phyloP scores from a whole-genome alignment of 2,113 vertebrate genomes.

The Cairina moschata region DNA sequence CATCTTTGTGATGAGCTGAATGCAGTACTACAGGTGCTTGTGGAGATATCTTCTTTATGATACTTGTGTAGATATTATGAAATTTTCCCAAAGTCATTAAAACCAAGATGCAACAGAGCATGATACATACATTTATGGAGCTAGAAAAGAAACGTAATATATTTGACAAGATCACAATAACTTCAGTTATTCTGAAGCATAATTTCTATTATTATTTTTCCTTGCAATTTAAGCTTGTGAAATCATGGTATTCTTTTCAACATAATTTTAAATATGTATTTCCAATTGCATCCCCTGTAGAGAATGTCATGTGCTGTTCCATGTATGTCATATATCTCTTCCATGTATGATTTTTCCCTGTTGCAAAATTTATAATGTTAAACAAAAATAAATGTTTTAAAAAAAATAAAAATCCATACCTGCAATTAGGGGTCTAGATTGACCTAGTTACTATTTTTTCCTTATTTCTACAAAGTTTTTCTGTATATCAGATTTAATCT shows the following conservation, averaged over 20 bases:
- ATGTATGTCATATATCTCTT: neutral
- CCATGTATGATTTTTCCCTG: neutral
- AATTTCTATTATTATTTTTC: neutral
- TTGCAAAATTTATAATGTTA: neutral
- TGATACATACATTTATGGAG: neutral
- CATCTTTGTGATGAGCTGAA: no score
- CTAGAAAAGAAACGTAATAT: neutral
- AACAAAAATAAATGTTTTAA: neutral
- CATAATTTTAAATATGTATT: neutral
- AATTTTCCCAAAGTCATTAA: neutral
- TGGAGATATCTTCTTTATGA: neutral
- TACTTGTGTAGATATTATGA: neutral
- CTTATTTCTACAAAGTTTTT: neutral
- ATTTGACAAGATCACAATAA: neutral
- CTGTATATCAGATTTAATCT: neutral
- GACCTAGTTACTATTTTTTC: neutral
- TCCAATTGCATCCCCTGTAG: neutral
- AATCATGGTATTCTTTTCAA: neutral
- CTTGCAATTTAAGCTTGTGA: neutral
- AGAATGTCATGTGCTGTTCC: neutral
- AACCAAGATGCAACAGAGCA: neutral
- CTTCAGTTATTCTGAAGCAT: neutral
- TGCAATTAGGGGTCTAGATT: neutral
- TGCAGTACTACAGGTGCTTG: no score
- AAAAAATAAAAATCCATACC: neutral